Conservation (phyloP, 1,140 invertebrate species). For the Drosophila teissieri region DNA sequence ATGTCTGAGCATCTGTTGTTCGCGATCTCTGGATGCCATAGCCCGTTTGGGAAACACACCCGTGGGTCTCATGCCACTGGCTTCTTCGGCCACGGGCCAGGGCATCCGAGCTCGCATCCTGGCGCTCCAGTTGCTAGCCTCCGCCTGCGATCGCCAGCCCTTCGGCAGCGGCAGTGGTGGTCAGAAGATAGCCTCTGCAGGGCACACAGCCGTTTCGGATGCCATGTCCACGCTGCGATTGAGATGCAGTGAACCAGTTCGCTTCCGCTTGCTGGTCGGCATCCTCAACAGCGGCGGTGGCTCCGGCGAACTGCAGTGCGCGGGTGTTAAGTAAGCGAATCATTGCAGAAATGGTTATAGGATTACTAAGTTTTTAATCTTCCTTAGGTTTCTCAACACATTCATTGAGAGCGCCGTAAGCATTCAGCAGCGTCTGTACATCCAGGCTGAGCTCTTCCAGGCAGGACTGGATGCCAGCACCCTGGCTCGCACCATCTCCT, state of each 20-base stretch:
- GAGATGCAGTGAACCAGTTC: slow-evolving; percentile 94
- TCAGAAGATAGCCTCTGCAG: slow-evolving; percentile 84
- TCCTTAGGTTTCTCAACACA: slow-evolving; percentile 90
- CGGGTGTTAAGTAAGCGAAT: slow-evolving; percentile 88
- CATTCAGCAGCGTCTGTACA: slow-evolving; percentile 92
- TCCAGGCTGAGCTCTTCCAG: slow-evolving; percentile 94
- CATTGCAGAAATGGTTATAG: rapidly evolving
- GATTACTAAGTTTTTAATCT: not conserved
- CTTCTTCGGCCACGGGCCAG: slow-evolving; percentile 88
- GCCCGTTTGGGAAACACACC: slow-evolving; percentile 90
- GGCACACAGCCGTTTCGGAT: slow-evolving; percentile 93
- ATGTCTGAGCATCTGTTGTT: slow-evolving; percentile 92
- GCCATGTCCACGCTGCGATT: slow-evolving; percentile 94
- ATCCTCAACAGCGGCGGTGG: slow-evolving; percentile 91
- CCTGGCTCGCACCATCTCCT: slow-evolving; percentile 87
- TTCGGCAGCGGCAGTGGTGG: slow-evolving; percentile 73
- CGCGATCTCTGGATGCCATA: slow-evolving; percentile 90
- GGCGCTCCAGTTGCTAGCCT: slow-evolving; percentile 89
- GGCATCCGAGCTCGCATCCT: slow-evolving; percentile 80
- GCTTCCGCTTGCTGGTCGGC: slow-evolving; percentile 95
- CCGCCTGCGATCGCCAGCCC: slow-evolving; percentile 89
- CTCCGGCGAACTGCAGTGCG: slow-evolving; percentile 90
- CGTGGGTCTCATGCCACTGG: slow-evolving; percentile 93
- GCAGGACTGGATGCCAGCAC: slow-evolving; percentile 91
- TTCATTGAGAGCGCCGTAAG: slow-evolving; percentile 91